phyloP scores from a whole-genome alignment of 2,888 invertebrate species.

The Didymodactylos carnosus region DNA sequence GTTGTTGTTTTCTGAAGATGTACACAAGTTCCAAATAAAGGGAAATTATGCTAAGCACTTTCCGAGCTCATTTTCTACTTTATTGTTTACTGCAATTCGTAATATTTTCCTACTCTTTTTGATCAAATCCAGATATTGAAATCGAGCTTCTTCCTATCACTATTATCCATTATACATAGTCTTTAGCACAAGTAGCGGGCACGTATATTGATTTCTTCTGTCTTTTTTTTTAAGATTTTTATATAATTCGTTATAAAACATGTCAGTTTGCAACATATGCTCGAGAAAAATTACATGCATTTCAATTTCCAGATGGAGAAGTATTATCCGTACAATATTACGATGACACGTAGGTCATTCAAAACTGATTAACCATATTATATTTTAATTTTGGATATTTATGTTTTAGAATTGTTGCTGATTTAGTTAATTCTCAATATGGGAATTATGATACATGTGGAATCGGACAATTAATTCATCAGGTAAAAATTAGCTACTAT shows the following conservation, averaged over 20 bases:
- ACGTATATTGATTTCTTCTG: no score
- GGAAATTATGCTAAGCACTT: no score
- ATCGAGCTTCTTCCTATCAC: no score
- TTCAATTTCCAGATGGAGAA: constrained; percentile 73
- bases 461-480: neutral
- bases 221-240: constrained; percentile 29
- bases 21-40: no score
- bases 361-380: neutral
- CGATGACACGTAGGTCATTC: constrained; percentile 17
- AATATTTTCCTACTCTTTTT: no score
- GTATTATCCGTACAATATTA: constrained; percentile 55
- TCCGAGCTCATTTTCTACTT: no score
- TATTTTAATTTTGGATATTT: no score
- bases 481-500: no score
- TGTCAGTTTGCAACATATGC: constrained; percentile 53
- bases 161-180: neutral
- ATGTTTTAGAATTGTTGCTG: neutral
- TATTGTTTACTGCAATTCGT: no score
- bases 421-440: neutral
- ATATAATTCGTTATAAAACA: constrained; percentile 50
- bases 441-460: neutral
- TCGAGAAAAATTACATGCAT: constrained; percentile 63
- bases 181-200: no score
- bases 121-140: no score
- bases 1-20: no score